Evolutionary conservation across 2,888 invertebrate species (phyloP), one percentile per base, ranked within the genome.

Genomic region (Cantharis nigra): DNA sequence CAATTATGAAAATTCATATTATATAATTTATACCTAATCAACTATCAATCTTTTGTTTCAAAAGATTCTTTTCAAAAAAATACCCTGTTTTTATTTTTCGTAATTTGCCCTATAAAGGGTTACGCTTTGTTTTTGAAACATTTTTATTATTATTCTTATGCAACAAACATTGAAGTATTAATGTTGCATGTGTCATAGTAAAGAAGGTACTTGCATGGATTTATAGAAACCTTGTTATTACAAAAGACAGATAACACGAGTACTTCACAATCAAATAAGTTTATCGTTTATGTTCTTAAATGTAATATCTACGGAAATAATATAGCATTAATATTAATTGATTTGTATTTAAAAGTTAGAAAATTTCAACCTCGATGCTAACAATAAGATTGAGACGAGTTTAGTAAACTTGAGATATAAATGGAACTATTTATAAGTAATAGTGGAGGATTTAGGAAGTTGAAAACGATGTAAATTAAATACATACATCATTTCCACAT

Each of bases 401-500:
- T 33, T n/a, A 49, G 49, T 9, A 49, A 49, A n/a, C n/a, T 49
- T 49, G 49, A 2, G n/a, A n/a, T 49, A n/a, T 49, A 49, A 49
- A 49, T n/a, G n/a, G n/a, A 49, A 49, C 20, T 20, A 20, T 20
- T n/a, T n/a, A 33, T 13, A n/a, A 49, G 49, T n/a, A n/a, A 7
- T n/a, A 13, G 49, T 49, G 33, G 5, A 33, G 13, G 33, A 13
- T 49, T 49, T n/a, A n/a, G n/a, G 3, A 49, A 49, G n/a, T 69
- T 14, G 77, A 26, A 70, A 67, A 16, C 74, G 33, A 74, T 77
- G 69, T 74, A 77, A 71, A 77, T 77, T 73, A 76, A 76, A 72
- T 72, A 76, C 69, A 76, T 76, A 73, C 65, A 75, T 75, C 26
- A 69, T 71, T 33, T 13, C 63, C 16, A 28, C 63, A 63, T 63